Conservation (phyloP, 2,113 vertebrate species). For the Dissostichus mawsoni region DNA sequence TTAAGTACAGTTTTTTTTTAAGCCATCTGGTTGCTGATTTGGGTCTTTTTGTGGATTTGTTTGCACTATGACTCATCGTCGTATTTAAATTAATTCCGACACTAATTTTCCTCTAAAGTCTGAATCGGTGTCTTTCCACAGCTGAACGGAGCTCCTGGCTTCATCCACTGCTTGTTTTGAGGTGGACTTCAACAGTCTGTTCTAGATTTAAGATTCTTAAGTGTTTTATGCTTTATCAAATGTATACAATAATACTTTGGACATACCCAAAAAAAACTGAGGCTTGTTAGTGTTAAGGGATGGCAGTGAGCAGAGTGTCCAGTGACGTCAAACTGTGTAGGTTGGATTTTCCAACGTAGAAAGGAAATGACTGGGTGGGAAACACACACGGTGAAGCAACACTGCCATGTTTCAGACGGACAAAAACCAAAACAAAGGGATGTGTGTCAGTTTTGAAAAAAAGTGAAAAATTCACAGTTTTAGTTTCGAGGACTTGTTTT, state of each 20-base stretch:
- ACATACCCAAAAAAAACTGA: neutral
- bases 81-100: neutral
- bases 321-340: slow-evolving; percentile 24
- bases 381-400: neutral
- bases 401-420: neutral
- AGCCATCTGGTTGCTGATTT: too few relatives aligned
- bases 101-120: neutral
- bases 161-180: neutral
- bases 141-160: slow-evolving; percentile 1
- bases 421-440: neutral
- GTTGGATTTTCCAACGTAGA: slow-evolving; percentile 48
- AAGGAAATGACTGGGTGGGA: slow-evolving; percentile 51
- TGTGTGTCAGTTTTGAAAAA: neutral
- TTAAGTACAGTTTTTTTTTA: neutral
- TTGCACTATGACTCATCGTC: neutral
- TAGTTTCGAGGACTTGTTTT: neutral
- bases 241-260: too few relatives aligned
- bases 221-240: too few relatives aligned
- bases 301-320: neutral
- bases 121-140: neutral
- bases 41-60: neutral
- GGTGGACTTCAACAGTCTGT: neutral
- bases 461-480: neutral
- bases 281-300: neutral
- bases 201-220: too few relatives aligned